Evolutionary conservation across 2,797 vertebrate genomes (phyloP).

Genomic region (Sebastes hubbsi): DNA sequence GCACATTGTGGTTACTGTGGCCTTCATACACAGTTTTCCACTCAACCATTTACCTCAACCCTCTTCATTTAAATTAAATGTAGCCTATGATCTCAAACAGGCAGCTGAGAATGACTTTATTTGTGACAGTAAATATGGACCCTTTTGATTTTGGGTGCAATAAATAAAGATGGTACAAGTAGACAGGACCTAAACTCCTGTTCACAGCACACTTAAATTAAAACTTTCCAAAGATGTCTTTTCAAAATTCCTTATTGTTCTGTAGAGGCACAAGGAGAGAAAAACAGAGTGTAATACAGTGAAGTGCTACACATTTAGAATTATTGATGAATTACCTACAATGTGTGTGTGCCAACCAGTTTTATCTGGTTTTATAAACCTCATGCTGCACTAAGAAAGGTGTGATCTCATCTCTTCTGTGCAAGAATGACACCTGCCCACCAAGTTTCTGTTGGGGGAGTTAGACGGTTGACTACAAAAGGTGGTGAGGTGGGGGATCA

Average conservation of each 20-base stretch:
- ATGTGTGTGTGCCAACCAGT: neutral
- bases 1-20: neutral
- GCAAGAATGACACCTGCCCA: conserved; percentile 13
- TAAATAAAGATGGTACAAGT: neutral
- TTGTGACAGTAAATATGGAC: neutral
- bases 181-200: neutral
- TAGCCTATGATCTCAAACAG: neutral
- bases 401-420: neutral
- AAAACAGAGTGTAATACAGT: neutral
- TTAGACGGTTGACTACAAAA: neutral
- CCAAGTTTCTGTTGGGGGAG: conserved; percentile 41
- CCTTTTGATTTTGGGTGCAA: neutral
- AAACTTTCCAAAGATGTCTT: neutral
- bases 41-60: neutral
- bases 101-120: neutral
- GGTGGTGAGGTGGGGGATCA: neutral
- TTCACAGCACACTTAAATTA: neutral
- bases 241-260: neutral
- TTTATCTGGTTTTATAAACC: neutral
- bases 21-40: neutral
- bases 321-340: neutral
- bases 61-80: neutral
- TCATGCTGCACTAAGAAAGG: neutral
- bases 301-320: neutral
- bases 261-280: neutral